Evolutionary conservation across 2,797 vertebrate species (phyloP).

Genomic region (Pempheris klunzingeri): DNA sequence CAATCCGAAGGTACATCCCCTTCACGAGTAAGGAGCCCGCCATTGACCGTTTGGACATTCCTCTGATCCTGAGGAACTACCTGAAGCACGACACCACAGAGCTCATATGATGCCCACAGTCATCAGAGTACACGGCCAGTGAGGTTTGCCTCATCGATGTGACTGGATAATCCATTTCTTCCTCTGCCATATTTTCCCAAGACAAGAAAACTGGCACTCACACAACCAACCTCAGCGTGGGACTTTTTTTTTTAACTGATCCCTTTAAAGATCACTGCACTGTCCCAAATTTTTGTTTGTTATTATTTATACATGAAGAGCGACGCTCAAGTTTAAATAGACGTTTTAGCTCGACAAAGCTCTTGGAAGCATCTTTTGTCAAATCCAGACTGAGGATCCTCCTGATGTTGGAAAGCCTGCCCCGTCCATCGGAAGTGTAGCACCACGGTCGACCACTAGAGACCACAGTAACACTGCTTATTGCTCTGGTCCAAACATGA

Average conservation of each 20-base stretch:
- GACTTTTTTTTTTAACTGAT: background rate
- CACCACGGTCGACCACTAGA: conserved; percentile 67
- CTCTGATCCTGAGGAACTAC: conserved; percentile 88
- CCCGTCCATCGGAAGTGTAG: conserved; percentile 40
- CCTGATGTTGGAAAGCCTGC: conserved; percentile 15
- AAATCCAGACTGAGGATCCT: background rate
- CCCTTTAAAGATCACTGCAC: conserved; percentile 8
- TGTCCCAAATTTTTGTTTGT: conserved; percentile 13
- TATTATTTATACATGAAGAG: conserved; percentile 21
- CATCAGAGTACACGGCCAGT: background rate
- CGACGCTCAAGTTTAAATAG: background rate
- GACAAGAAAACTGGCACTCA: background rate
- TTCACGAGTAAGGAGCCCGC: conserved; percentile 60
- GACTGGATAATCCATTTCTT: conserved; percentile 16
- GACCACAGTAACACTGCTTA: conserved; percentile 59
- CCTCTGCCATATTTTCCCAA: background rate
- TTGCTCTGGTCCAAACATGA: background rate
- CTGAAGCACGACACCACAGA: conserved; percentile 84
- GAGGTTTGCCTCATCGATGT: conserved; percentile 3
- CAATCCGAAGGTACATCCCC: conserved; percentile 83
- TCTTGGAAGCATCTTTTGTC: background rate
- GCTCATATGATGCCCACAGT: conserved; percentile 24
- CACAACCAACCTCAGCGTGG: background rate
- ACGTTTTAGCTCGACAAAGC: background rate
- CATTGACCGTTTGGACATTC: conserved; percentile 86